Evolutionary conservation across 2,888 invertebrate species (phyloP), one percentile per base, ranked within the genome.

Genomic region (Pyrrhosoma nymphula): DNA sequence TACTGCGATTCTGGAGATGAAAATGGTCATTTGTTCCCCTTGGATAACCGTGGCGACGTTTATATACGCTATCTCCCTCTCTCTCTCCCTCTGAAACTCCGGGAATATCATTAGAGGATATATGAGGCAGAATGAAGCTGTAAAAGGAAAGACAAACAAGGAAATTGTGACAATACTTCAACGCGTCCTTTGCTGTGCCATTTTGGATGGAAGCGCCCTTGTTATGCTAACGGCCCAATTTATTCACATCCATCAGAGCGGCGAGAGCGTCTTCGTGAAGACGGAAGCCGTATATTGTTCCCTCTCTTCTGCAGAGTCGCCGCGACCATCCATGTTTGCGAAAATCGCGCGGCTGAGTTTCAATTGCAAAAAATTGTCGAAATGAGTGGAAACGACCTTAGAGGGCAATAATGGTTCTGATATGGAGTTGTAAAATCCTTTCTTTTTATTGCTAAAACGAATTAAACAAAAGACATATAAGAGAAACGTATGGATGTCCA

Each of bases 91-190:
- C 47, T 69, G 69, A 69, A 69, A 69, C 69, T 69, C 69, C 69
- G 69, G 69, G 69, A 1, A n/a, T n/a, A 69, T n/a, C 69, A 69
- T 69, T 69, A 69, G 69, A 10, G 69, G 69, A 69, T n/a, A n/a
- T n/a, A 69, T 69, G 69, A n/a, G n/a, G 69, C n/a, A n/a, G n/a
- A 69, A 69, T n/a, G n/a, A 69, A 69, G 69, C n/a, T n/a, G 69
- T 26, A 69, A n/a, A 69, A 14, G 12, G 69, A 69, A n/a, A n/a
- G 69, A 69, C n/a, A n/a, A 26, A n/a, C 69, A 26, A 69, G n/a
- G 69, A 69, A n/a, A 69, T n/a, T 23, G n/a, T n/a, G 69, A 69
- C n/a, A 69, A 69, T 69, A n/a, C 69, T n/a, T 69, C 69, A 69
- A n/a, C 20, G 69, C 69, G 4, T 69, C 69, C 69, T 69, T 69